Percentiles rank a stretch among this genome's conserved stretches.
Conservation (phyloP, 2,888 invertebrate species). For the Habroteleia sp. region DNA sequence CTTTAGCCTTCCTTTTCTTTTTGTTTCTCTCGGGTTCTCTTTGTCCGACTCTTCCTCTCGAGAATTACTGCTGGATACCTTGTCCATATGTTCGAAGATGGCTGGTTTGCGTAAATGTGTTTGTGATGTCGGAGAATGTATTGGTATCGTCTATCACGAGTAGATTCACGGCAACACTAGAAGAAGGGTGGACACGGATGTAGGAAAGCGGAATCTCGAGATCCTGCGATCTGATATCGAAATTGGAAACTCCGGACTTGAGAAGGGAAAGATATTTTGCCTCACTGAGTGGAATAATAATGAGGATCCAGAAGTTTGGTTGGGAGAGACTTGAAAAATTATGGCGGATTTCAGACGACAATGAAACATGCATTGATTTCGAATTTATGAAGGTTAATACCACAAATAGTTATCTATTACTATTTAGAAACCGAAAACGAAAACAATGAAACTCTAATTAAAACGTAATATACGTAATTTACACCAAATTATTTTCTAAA, state of each 20-base stretch:
- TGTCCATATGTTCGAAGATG: constrained; percentile 57
- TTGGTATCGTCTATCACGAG: constrained; percentile 57
- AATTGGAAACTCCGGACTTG: constrained; percentile 59
- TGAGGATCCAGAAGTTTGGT: constrained; percentile 40
- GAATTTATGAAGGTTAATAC: constrained; percentile 43
- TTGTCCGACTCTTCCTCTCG: constrained; percentile 52
- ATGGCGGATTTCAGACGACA: constrained; percentile 51
- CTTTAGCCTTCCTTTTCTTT: constrained; percentile 65
- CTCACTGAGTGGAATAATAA: constrained; percentile 61
- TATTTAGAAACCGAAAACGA: too few species aligned
- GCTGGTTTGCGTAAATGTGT: constrained; percentile 36
- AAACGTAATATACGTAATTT: too few species aligned
- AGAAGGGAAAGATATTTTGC: constrained; percentile 63
- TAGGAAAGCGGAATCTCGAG: constrained; percentile 64
- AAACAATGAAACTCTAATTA: too few species aligned
- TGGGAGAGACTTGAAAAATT: constrained; percentile 53
- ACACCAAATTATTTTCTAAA: too few species aligned
- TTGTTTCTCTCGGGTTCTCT: constrained; percentile 50
- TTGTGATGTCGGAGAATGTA: constrained; percentile 36
- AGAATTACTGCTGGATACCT: constrained; percentile 61
- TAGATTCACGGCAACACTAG: constrained; percentile 55
- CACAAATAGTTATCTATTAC: too few species aligned
- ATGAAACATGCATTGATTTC: constrained; percentile 53
- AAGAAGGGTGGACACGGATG: constrained; percentile 62
- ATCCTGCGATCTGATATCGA: constrained; percentile 61